Evolutionary conservation across 2,888 invertebrate species (phyloP), one percentile per base, ranked within the genome.

Genomic region (Phytoseiulus persimilis): DNA sequence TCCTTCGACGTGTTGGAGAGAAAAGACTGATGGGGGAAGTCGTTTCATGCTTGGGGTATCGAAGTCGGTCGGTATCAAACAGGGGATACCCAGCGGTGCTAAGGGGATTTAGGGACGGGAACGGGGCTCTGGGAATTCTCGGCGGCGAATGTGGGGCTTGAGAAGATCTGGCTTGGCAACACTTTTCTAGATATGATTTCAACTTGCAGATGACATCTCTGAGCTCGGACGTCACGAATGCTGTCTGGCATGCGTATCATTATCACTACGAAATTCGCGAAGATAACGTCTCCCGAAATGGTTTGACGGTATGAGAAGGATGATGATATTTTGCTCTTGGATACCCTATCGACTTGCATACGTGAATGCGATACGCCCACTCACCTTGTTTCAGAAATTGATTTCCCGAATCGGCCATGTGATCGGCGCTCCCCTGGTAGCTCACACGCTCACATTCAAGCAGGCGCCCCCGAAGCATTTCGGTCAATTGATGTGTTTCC

Each of bases 401-500:
- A 87, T 45, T 39, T 87, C 87, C 87, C 87, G 87, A 11, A 87
- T 87, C 32, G 87, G 87, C 9, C 87, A 87, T 11, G 87, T 87
- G 0, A 39, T 87, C 33, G 87, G 87, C 32, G 87, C 87, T 1
- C 87, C 87, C 18, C 31, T 87, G 33, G 87, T 87, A 39, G 87
- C 87, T 0, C 87, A 87, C 32, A 39, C 87, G 32, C 33, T 87
- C 9, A 33, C 87, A 11, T 33, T 87, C 45, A 28, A 87, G 87
- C 87, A 87, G 33, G 33, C 87, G 11, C 87, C 87, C 31, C 87
- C n/a, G 18, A n/a, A 32, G 18, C 87, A 87, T 33, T 87, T 87
- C 87, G 87, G 87, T 32, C 87, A 87, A 87, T 31, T 87, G 87
- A 87, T 87, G 87, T 87, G 87, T 32, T 87, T 87, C 23, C 33